Evolutionary conservation across 2,113 vertebrate genomes (phyloP), one percentile per base, ranked within the genome.

Genomic region (Phalacrocorax aristotelis): DNA sequence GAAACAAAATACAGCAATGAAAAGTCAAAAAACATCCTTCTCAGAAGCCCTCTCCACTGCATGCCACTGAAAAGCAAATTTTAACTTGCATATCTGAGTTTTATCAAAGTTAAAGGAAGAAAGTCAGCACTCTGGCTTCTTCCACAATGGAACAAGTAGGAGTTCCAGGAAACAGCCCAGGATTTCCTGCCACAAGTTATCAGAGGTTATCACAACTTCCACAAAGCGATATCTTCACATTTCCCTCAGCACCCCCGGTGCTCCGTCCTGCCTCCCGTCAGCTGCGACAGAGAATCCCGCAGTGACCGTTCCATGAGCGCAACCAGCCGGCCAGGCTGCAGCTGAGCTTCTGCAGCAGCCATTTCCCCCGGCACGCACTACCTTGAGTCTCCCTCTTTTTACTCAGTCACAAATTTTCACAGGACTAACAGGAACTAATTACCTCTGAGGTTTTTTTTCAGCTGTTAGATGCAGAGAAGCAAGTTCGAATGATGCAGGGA

Each of bases 291-390:
- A 27, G 81, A 38, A 29, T 13, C 32, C 36, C 0, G 0, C 38
- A 0, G 21, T 0, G 19, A 64, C 1, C 3, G 61, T 3, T 75
- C 70, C 83, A 57, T 40, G 26, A 4, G 62, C 23, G 29, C 70
- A 9, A 58, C 38, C 7, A 7, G 44, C 57, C 0, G 0, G n/a
- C 36, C 69, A 49, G 55, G 16, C 52, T 3, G 12, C 40, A 6
- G 64, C 78, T 15, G 1, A 51, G 85, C 68, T 26, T 16, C 6
- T 3, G 62, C 84, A 25, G 25, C 62, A 40, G 29, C 55, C 11
- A 0, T 7, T 66, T 71, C 55, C 55, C 69, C 1, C 0, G n/a
- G 25, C 42, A 66, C 8, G 0, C 26, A 32, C 52, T 16, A 68
- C 76, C 16, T 3, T 36, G 10, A 30, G 55, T 51, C 25, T 8